Base-by-base conservation (phyloP, 2,797 vertebrate genomes). In the Ceryle rudis region DNA sequence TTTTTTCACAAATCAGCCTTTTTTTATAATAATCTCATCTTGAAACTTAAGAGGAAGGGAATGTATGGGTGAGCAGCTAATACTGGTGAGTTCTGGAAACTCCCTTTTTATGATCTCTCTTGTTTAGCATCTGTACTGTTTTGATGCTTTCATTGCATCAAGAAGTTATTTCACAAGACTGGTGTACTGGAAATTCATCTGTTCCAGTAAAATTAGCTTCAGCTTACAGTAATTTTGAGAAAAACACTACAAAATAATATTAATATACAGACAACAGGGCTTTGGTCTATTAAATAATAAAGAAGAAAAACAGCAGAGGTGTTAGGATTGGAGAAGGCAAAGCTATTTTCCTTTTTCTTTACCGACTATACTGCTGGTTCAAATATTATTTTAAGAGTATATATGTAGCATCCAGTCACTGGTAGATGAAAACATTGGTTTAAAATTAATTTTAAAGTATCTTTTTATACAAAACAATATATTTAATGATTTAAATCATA, bases 1-100 rank as follows among this genome's bases (percentile, higher is more conserved):
- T 92, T 97, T 96, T 90, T 94, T 97, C 39, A 97, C 90, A 95
- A 89, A 96, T 97, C 78, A 78, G 88, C 94, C 94, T 96, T 93
- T 96, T 97, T 97, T 95, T 47, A 73, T 96, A 95, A 95, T 97
- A 96, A 97, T 97, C 95, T 98, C 97, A 97, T 98, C 88, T 98
- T 98, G 98, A 98, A 98, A 98, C 98, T 97, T 98, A 97, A 98
- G 98, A 98, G 97, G 97, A 98, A 97, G 96, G 97, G 97, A 98
- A 98, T 98, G 93, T 97, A 97, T 97, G 96, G 97, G 93, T 96
- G 83, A 98, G 97, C 83, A 96, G 96, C 97, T 98, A 98, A 97
- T 97, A 97, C 93, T 96, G 96, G 96, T 97, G 91, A 91, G 95
- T 92, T 95, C 96, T 98, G 98, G 98, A 98, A 98, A 98, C 97